A percentile compares a stretch with the other conserved stretches of the same genome.
Conservation (phyloP, 2,797 vertebrate genomes). For the Harpagifer antarcticus region DNA sequence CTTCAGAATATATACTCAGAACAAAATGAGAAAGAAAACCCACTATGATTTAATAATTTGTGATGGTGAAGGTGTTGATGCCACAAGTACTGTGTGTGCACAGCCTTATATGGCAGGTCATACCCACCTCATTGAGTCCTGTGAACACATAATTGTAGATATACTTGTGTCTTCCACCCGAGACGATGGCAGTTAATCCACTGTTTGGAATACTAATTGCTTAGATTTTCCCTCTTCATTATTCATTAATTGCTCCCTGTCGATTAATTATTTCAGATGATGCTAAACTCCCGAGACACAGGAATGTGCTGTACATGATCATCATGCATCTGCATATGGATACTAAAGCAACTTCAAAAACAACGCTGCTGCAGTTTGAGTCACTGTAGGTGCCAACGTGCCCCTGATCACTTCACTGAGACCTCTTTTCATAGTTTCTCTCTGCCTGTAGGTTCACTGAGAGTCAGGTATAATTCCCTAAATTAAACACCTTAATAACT, state of each 20-base stretch:
- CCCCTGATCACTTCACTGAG: conserved; percentile 43
- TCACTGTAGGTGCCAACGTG: conserved; percentile 9
- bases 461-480: conserved; percentile 8
- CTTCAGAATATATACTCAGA: not conserved
- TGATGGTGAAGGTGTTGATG: not conserved
- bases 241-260: conserved; percentile 68
- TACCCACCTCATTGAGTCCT: not conserved
- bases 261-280: conserved; percentile 74
- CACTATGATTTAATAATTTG: not conserved
- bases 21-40: not conserved
- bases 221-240: conserved; percentile 55
- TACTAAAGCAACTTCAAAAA: conserved; percentile 32
- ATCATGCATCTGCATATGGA: conserved; percentile 10
- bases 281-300: conserved; percentile 62
- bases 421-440: conserved; percentile 14
- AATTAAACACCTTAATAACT: conserved; percentile 19
- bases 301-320: conserved; percentile 22
- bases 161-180: conserved; percentile 46
- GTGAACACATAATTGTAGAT: conserved; percentile 48
- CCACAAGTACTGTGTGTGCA: not conserved
- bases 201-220: conserved; percentile 73
- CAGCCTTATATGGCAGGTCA: not conserved
- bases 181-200: conserved; percentile 58
- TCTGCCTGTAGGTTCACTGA: conserved; percentile 31
- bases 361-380: conserved; percentile 30